Base-by-base conservation (phyloP, 2,113 vertebrate genomes). In the Pollimyrus isidori region DNA sequence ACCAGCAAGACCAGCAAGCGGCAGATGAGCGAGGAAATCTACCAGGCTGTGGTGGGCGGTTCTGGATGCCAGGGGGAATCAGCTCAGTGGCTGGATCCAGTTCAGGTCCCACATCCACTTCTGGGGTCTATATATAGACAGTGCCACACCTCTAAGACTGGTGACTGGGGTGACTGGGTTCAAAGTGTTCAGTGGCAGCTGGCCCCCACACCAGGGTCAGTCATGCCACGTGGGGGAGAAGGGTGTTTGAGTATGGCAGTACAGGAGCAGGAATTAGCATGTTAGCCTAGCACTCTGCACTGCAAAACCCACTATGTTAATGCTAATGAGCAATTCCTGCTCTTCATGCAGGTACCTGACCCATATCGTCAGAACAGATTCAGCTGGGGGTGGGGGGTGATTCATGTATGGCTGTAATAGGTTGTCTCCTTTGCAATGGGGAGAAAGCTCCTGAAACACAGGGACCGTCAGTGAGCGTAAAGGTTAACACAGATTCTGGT, bases 31-130 rank as follows among this genome's bases (percentile, higher is more conserved):
- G 17, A 50, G 21, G 19, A 50, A 52, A 45, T 23, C 13, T 46
- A 46, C 45, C 21, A 45, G 23, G 82, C 19, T n/a, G 17, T 86
- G 89, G 89, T 26, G 86, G 86, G 73, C 35, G 46, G 17, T 30
- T 30, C 26, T 69, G 65, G 65, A 45, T 7, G 42, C 4, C 48
- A 73, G 88, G 88, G 90, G 69, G 30, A 15, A 13, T 50, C 26
- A 15, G 26, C 88, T 58, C 88, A 90, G 91, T 91, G 76, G 90
- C 84, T 56, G 88, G 92, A 89, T 92, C 86, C 83, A 86, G 92
- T 93, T 93, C 83, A 91, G 94, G 92, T 92, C 93, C 90, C 90
- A 93, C 92, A 92, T 94, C 92, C 87, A 91, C 88, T 90, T 92
- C 88, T 85, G 65, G 39, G 83, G 90, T 52, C 1, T 52, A 52